These are phyloP conservation scores for Steinernema scapterisci DNA, from an alignment of 2,888 invertebrate genomes.

Conservation along the genomic window DNA sequence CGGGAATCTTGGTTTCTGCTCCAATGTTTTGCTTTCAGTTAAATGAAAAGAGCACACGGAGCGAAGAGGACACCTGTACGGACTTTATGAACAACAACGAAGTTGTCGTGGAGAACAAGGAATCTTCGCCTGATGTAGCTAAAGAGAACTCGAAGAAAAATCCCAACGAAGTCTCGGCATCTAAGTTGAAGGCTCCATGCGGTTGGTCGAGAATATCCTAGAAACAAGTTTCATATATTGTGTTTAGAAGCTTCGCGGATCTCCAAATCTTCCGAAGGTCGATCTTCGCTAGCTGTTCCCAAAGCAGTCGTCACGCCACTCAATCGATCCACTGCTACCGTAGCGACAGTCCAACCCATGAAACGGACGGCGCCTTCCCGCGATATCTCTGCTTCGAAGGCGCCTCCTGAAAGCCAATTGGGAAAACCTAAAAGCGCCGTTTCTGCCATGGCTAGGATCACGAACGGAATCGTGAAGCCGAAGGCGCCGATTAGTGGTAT, in stretches of 20 bases:
- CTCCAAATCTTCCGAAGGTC: background rate
- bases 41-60: background rate
- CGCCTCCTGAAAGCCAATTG: background rate
- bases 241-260: background rate
- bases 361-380: background rate
- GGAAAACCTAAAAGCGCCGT: background rate
- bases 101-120: background rate
- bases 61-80: background rate
- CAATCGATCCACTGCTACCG: background rate
- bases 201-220: background rate
- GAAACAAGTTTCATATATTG: background rate
- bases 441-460: background rate
- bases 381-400: background rate
- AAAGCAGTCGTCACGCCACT: constrained; percentile 17
- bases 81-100: constrained; percentile 26
- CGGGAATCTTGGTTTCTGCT: background rate
- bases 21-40: too few species aligned
- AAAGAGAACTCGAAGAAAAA: background rate
- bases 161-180: background rate
- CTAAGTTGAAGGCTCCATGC: background rate
- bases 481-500: background rate
- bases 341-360: constrained; percentile 20
- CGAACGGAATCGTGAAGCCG: background rate
- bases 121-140: background rate
- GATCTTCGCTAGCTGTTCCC: background rate